Conservation (phyloP, 2,888 invertebrate species). For the Acanthococcus lagerstroemiae region DNA sequence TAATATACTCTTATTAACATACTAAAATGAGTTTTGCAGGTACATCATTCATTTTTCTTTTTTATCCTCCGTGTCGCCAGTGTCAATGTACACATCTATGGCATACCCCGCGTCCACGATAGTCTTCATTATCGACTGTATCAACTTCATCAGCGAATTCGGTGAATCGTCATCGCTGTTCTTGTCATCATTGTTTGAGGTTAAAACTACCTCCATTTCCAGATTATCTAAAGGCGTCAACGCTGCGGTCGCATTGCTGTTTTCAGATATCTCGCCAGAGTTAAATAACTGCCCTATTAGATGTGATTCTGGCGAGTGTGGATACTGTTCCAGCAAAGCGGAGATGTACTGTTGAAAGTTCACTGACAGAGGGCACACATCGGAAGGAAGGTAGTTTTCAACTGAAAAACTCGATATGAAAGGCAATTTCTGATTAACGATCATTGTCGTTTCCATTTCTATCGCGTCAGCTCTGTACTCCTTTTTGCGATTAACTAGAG, state of each 20-base stretch:
- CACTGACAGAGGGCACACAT: constrained; percentile 4
- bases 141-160: neutral
- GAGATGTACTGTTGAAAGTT: constrained; percentile 5
- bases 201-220: neutral
- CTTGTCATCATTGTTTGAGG: neutral
- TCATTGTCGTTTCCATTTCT: constrained; percentile 64
- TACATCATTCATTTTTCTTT: no score
- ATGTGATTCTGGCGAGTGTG: neutral
- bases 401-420: constrained; percentile 11
- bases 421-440: constrained; percentile 1
- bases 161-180: neutral
- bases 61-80: no score
- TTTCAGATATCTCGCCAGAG: neutral
- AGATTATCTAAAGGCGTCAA: neutral
- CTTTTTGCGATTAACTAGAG: constrained; percentile 46
- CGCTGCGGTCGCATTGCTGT: neutral
- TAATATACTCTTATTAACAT: no score
- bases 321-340: neutral
- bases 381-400: constrained; percentile 13
- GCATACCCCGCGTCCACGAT: neutral
- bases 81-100: no score
- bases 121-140: neutral
- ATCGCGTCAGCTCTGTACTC: constrained; percentile 84
- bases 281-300: neutral
- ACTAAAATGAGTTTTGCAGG: no score